Conservation (phyloP, 2,797 vertebrate species). For the Lepidocolaptes lacrymiger region DNA sequence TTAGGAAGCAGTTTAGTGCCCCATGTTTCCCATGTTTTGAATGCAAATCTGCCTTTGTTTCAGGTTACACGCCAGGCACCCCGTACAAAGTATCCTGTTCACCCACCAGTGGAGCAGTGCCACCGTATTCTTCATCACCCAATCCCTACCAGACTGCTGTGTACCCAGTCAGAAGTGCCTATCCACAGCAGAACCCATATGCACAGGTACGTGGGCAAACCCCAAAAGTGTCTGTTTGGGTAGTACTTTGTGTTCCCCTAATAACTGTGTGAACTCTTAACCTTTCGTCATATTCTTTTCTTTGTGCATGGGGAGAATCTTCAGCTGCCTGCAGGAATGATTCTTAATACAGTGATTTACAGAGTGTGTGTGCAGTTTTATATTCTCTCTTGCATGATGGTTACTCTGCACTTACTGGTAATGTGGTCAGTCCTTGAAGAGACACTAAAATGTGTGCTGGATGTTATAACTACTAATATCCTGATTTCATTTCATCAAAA, state of each 20-base stretch:
- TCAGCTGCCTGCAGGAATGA: neutral
- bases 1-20: neutral
- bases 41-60: constrained; percentile 43
- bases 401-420: neutral
- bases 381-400: neutral
- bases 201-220: constrained; percentile 84
- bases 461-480: neutral
- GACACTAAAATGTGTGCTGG: accelerated
- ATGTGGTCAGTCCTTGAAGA: neutral
- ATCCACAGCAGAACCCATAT: constrained; percentile 95
- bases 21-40: neutral
- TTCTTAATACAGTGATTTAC: neutral
- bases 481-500: neutral
- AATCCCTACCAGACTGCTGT: constrained; percentile 92
- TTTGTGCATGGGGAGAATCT: neutral
- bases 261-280: neutral
- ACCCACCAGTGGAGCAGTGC: constrained; percentile 91
- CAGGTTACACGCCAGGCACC: constrained; percentile 94
- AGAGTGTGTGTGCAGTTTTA: neutral
- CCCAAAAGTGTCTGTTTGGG: accelerated
- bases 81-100: constrained; percentile 98
- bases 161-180: constrained; percentile 95
- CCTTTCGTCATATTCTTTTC: neutral
- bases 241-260: neutral
- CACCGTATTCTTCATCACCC: constrained; percentile 92